Base-by-base conservation (phyloP, 2,888 invertebrate genomes). In the Tortricodes alternella region DNA sequence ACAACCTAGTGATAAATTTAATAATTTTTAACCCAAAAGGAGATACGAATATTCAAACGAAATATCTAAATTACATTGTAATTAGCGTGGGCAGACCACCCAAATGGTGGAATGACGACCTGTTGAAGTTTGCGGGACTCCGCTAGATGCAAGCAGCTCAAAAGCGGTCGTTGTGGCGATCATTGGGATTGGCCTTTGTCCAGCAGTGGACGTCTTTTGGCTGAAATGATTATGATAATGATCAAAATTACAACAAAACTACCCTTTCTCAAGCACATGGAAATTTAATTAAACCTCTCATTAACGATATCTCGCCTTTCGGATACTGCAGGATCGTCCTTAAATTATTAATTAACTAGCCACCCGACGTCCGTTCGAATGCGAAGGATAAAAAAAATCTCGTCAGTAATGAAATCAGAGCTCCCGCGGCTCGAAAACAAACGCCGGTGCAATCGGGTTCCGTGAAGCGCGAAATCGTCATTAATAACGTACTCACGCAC, bases 261-360 rank as follows among this genome's bases (percentile, higher is more conserved):
- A 23, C n/a, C n/a, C n/a, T n/a, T 9, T n/a, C n/a, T 35, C n/a
- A 34, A 38, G 13, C 39, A 35, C 9, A 21, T 3, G 35, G 48
- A 53, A 48, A 55, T 34, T 27, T 43, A 55, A 71, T 71, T 68
- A 64, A 74, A 74, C 65, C 70, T 67, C 64, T 68, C 66, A 53
- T 65, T 70, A 69, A 63, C 60, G 58, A 60, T 67, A 69, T 65
- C 66, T 62, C 46, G 59, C 55, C 63, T 64, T 65, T 60, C 55
- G 62, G 44, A 41, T 15, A 24, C 62, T 34, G 60, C 63, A 60
- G 62, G 29, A 9, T 29, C 65, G 67, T 71, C 75, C 76, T 82
- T 84, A 82, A 85, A 89, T 84, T 87, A 87, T 86, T 89, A 89
- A 89, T 88, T 87, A 88, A 87, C 86, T 76, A 75, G 69, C 74